A percentile compares a stretch with the other conserved stretches of the same genome.
Conservation (phyloP, 2,113 vertebrate genomes). For the Pachyramphus minor region DNA sequence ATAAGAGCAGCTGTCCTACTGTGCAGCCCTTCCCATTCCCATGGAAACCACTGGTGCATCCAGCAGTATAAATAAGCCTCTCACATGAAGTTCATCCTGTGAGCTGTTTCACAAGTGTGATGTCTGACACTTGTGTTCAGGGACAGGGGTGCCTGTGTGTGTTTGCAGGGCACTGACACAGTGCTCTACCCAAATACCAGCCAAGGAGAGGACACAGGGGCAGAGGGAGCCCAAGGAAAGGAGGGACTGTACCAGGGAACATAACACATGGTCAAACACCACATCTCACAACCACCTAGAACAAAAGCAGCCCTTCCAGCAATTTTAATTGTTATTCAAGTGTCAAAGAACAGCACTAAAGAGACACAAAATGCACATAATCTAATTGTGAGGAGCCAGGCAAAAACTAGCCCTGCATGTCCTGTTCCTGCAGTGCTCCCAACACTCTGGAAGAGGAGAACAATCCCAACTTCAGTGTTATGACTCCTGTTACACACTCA, state of each 20-base stretch:
- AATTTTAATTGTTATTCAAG: not conserved
- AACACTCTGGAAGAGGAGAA: not conserved
- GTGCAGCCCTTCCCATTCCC: constrained; percentile 53
- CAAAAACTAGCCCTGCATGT: not conserved
- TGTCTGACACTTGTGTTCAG: not conserved
- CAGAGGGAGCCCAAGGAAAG: not conserved
- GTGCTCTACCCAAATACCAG: not conserved
- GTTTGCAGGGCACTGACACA: accelerated
- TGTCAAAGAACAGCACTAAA: not conserved
- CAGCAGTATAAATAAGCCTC: constrained; percentile 50
- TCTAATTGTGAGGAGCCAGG: not conserved
- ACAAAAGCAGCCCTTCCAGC: not conserved
- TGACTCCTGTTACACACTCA: not conserved
- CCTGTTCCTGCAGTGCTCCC: not conserved
- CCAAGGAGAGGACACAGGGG: not conserved
- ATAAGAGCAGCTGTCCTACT: constrained; percentile 18
- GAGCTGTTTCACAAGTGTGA: not conserved
- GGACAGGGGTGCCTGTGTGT: not conserved
- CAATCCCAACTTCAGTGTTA: not conserved
- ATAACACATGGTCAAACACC: not conserved
- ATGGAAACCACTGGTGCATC: constrained; percentile 55
- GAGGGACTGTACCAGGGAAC: accelerated
- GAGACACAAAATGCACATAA: not conserved
- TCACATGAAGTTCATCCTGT: not conserved
- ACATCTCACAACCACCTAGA: not conserved